These are phyloP conservation scores for Scaptomyza reducta DNA, from an alignment of 2,888 invertebrate genomes.

Conservation along the genomic window DNA sequence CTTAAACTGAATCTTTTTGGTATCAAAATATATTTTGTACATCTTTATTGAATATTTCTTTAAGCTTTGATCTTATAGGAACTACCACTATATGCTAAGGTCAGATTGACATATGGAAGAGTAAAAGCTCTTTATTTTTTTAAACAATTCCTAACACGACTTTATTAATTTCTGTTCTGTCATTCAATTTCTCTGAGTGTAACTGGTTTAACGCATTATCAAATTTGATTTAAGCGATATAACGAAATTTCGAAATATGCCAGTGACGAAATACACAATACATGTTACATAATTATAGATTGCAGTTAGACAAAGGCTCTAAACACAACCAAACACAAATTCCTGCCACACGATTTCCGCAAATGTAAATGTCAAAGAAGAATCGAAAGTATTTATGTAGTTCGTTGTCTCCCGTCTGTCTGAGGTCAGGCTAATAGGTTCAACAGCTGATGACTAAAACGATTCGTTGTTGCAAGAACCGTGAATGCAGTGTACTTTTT, in stretches of 20 bases:
- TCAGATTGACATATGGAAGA: too few relatives aligned
- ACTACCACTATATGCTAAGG: too few relatives aligned
- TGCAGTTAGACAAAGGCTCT: conserved; percentile 10
- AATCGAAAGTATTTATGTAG: conserved; percentile 57
- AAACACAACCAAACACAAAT: background rate
- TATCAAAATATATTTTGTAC: too few relatives aligned
- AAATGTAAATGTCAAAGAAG: conserved; percentile 38
- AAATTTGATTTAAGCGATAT: conserved; percentile 21
- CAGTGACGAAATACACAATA: background rate
- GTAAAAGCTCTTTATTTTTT: background rate
- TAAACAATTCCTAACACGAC: background rate
- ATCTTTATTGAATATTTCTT: too few relatives aligned
- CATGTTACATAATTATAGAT: conserved; percentile 47
- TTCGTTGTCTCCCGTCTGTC: conserved; percentile 11
- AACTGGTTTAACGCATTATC: conserved; percentile 5
- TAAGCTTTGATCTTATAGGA: too few relatives aligned
- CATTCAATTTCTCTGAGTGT: conserved; percentile 35
- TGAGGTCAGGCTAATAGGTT: conserved; percentile 36
- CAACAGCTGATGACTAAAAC: conserved; percentile 43
- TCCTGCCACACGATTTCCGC: conserved; percentile 17
- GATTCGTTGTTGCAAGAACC: conserved; percentile 10
- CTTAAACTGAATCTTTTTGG: too few relatives aligned
- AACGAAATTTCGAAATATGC: conserved; percentile 26
- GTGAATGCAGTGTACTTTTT: conserved; percentile 6
- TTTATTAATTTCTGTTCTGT: background rate